These are phyloP conservation scores for Drosophila gunungcola DNA, from an alignment of 1,140 invertebrate species.

Conservation along the genomic window DNA sequence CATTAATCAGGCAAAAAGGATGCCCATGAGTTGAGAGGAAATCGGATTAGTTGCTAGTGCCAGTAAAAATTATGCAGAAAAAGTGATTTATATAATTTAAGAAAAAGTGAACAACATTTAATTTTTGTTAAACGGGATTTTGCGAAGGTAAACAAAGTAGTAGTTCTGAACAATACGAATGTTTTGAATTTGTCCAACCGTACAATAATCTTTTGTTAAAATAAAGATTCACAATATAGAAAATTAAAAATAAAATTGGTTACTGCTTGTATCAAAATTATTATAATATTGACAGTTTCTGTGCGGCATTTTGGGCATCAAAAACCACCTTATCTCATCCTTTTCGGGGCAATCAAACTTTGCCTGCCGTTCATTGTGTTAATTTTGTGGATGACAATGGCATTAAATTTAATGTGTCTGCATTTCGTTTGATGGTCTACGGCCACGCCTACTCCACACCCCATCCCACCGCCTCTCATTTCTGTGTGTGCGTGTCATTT, in stretches of 20 bases:
- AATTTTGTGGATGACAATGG: conserved; percentile 44
- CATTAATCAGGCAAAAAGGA: conserved; percentile 24
- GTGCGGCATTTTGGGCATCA: not conserved
- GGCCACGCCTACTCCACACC: not conserved
- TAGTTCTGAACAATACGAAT: no score
- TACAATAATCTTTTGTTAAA: no score
- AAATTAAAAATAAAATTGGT: no score
- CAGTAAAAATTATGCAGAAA: conserved; percentile 14
- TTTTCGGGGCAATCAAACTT: conserved; percentile 17
- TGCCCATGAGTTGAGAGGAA: not conserved
- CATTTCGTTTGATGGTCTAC: conserved; percentile 32
- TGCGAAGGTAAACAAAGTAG: no score
- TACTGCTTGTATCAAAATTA: no score
- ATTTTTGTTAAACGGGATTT: no score
- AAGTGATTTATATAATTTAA: conserved; percentile 4
- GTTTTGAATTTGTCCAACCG: no score
- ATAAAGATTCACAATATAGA: no score
- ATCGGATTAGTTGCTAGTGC: conserved; percentile 20
- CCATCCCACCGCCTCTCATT: conserved; percentile 3
- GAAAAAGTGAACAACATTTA: not conserved
- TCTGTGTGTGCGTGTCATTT: conserved; percentile 69
- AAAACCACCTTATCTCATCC: conserved; percentile 12
- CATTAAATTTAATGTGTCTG: conserved; percentile 52
- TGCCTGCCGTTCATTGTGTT: conserved; percentile 37
- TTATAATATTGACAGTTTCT: not conserved